phyloP scores from a whole-genome alignment of 1,140 invertebrate species.

The Anagrus nilaparvatae region DNA sequence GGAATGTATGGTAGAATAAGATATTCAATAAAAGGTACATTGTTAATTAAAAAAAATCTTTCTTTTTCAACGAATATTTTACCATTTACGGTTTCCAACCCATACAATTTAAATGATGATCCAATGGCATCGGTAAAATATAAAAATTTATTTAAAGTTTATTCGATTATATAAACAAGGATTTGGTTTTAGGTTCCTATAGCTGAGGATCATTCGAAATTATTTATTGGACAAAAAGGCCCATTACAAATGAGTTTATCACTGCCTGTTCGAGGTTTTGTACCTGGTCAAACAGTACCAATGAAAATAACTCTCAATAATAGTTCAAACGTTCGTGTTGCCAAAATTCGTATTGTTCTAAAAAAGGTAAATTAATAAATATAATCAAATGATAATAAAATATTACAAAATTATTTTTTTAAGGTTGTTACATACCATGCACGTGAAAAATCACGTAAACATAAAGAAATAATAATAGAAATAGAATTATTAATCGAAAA shows the following conservation, averaged over 20 bases:
- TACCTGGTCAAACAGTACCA: constrained; percentile 29
- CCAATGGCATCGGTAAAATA: constrained; percentile 26
- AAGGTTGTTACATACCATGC: constrained; percentile 27
- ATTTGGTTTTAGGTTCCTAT: constrained; percentile 25
- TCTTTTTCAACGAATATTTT: constrained; percentile 20
- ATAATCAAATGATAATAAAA: neutral
- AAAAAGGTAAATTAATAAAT: constrained; percentile 25
- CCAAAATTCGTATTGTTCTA: constrained; percentile 26
- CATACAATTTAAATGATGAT: constrained; percentile 27
- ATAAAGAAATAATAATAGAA: constrained; percentile 32
- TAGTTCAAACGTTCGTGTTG: constrained; percentile 21
- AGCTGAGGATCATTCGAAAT: constrained; percentile 21
- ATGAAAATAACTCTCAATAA: constrained; percentile 24
- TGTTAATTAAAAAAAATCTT: constrained; percentile 19
- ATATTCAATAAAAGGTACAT: constrained; percentile 26
- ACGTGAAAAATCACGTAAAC: constrained; percentile 25
- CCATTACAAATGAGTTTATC: constrained; percentile 20
- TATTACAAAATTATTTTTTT: constrained; percentile 11
- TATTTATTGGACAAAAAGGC: constrained; percentile 26
- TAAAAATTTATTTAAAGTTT: too few relatives aligned
- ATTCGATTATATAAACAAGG: too few relatives aligned
- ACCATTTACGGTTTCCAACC: constrained; percentile 25
- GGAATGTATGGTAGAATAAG: constrained; percentile 30
- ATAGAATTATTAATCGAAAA: constrained; percentile 23
- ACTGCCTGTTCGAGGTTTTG: constrained; percentile 27